Conservation (phyloP, 2,113 vertebrate species). For the Macroglossus sobrinus region DNA sequence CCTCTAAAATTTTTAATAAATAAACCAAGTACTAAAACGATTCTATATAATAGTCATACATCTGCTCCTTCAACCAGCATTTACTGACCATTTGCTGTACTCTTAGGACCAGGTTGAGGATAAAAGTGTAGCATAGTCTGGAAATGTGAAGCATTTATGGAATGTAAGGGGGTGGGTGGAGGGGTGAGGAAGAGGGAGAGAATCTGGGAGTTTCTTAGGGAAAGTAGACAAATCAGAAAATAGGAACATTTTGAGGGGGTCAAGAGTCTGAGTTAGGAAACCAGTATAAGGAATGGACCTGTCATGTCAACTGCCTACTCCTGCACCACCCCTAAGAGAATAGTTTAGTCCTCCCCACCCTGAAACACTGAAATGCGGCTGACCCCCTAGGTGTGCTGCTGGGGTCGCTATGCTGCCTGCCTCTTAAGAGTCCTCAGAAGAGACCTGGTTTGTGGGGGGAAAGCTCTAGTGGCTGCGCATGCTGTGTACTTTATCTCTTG, state of each 20-base stretch:
- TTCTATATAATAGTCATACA: background rate
- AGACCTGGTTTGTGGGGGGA: background rate
- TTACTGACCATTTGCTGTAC: background rate
- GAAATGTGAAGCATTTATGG: background rate
- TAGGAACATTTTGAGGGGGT: background rate
- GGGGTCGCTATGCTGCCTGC: background rate
- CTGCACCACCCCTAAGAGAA: background rate
- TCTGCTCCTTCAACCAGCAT: background rate
- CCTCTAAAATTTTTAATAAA: background rate
- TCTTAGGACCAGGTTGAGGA: background rate
- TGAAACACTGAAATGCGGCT: background rate
- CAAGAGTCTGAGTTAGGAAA: background rate
- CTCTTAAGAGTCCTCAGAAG: background rate
- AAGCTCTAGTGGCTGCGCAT: background rate
- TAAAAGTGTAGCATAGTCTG: background rate
- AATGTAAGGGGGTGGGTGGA: background rate
- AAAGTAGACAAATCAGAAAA: background rate
- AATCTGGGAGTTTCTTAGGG: background rate
- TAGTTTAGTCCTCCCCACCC: background rate
- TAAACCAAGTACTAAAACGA: background rate
- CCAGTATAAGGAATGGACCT: background rate
- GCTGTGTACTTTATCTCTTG: constrained; percentile 14
- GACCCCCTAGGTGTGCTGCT: background rate
- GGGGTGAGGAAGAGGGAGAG: background rate
- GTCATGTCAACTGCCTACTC: background rate